Conservation (phyloP, 1,140 invertebrate genomes). For the Parapsyche elsis region DNA sequence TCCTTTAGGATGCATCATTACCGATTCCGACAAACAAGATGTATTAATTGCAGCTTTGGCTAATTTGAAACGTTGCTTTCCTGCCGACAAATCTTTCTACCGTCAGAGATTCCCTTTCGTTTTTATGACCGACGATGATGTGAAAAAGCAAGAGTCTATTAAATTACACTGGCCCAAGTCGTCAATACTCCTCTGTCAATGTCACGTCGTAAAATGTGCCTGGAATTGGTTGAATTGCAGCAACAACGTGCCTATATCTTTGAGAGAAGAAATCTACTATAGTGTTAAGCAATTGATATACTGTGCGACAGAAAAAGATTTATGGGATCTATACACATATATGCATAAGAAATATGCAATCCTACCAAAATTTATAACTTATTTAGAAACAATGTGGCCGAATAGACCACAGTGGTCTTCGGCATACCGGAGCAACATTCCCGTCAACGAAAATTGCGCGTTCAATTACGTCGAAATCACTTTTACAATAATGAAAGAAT, state of each 20-base stretch:
- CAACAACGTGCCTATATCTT: constrained; percentile 48
- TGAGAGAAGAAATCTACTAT: constrained; percentile 52
- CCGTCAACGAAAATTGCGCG: constrained; percentile 23
- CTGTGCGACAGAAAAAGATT: constrained; percentile 47
- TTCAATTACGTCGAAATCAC: constrained; percentile 50
- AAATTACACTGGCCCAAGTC: constrained; percentile 52
- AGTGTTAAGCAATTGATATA: constrained; percentile 47
- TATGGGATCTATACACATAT: constrained; percentile 41
- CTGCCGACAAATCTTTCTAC: constrained; percentile 46
- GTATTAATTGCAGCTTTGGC: constrained; percentile 42
- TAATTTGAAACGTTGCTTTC: constrained; percentile 47
- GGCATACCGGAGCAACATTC: constrained; percentile 47
- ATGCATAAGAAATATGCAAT: constrained; percentile 42
- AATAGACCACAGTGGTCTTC: constrained; percentile 49
- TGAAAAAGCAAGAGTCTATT: constrained; percentile 41
- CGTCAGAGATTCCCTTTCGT: constrained; percentile 41
- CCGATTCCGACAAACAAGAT: constrained; percentile 39
- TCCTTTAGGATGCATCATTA: constrained; percentile 51
- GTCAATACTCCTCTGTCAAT: constrained; percentile 45
- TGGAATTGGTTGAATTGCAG: constrained; percentile 51
- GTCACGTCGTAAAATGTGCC: constrained; percentile 39
- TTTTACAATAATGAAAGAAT: constrained; percentile 54
- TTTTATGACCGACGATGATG: constrained; percentile 47
- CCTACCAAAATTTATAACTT: constrained; percentile 48
- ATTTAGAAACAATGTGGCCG: constrained; percentile 51